Evolutionary conservation across 2,888 invertebrate species (phyloP), one percentile per base, ranked within the genome.

Genomic region (Zootermopsis nevadensis): DNA sequence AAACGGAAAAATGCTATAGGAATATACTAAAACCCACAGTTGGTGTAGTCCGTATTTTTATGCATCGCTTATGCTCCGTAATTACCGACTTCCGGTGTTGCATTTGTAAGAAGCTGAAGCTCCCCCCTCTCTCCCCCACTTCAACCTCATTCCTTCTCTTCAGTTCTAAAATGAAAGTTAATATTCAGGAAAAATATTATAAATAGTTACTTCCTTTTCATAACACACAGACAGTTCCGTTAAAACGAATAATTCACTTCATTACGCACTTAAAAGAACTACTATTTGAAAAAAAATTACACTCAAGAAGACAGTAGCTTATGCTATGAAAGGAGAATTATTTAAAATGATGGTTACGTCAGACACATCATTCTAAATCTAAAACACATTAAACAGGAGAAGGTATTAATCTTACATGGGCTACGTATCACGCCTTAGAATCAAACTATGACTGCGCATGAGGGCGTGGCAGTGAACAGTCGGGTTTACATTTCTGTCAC

Each of bases 41-140:
- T 69, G 69, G 69, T 69, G 69, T 69, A 69, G 69, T 55, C 77
- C 55, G 53, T 77, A 55, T 55, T 77, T 77, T 77, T 77, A 53
- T 55, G 77, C 77, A 77, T 77, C 33, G 77, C 24, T 77, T 30
- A 3, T 33, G 33, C 12, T 69, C 10, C 27, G 30, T 77, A 55
- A 77, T 77, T 31, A 42, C 77, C 4, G 24, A 77, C 55, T 77
- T 77, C 77, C 77, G 77, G 77, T 30, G 55, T 55, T 30, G 31
- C 77, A 31, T 76, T 76, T 76, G 38, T 27, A 76, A 38, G 35
- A 2, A 38, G 76, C 33, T 31, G 22, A 69, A 69, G 1, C 33
- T 69, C 22, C 69, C 30, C 30, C 33, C 33, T 33, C 69, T 69
- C 33, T 30, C 33, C n/a, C 8, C 4, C 7, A 69, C 33, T 33